phyloP scores from a whole-genome alignment of 2,888 invertebrate genomes.

The Anthrax anthrax region DNA sequence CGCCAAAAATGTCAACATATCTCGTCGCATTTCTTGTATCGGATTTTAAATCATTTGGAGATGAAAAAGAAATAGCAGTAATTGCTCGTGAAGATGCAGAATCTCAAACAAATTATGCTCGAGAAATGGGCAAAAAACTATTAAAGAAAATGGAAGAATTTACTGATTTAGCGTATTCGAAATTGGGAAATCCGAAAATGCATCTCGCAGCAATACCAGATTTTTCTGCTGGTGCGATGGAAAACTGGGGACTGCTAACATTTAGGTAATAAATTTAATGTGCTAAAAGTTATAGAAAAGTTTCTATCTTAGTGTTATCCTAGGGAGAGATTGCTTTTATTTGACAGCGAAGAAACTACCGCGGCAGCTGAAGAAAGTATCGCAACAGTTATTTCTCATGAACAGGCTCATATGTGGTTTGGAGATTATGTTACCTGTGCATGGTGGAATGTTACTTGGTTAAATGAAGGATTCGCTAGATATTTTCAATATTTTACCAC shows the following conservation, averaged over 20 bases:
- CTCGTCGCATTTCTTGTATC: conserved; percentile 65
- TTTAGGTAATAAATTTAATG: conserved; percentile 47
- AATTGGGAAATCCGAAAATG: conserved; percentile 49
- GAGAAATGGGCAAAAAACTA: conserved; percentile 42
- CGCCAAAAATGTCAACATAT: conserved; percentile 61
- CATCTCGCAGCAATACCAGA: conserved; percentile 78
- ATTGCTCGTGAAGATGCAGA: conserved; percentile 55
- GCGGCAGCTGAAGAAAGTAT: conserved; percentile 18
- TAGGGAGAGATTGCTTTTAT: background rate
- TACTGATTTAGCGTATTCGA: conserved; percentile 41
- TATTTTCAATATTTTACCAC: conserved; percentile 55
- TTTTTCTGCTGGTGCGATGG: conserved; percentile 77
- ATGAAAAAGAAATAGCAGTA: conserved; percentile 31
- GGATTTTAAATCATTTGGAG: conserved; percentile 32
- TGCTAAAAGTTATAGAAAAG: no score
- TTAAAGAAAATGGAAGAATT: conserved; percentile 41
- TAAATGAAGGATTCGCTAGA: conserved; percentile 53
- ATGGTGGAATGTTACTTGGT: conserved; percentile 50
- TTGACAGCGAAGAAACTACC: background rate
- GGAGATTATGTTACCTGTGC: conserved; percentile 57
- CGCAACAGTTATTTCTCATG: conserved; percentile 46
- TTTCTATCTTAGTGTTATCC: no score
- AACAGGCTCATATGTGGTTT: conserved; percentile 65
- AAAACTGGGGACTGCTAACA: conserved; percentile 81
- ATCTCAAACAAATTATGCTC: conserved; percentile 50